Percentiles rank a stretch among this genome's conserved stretches.
These are phyloP conservation scores for Dolichallabes microphthalmus DNA, from an alignment of 2,113 vertebrate genomes.

Conservation along the genomic window DNA sequence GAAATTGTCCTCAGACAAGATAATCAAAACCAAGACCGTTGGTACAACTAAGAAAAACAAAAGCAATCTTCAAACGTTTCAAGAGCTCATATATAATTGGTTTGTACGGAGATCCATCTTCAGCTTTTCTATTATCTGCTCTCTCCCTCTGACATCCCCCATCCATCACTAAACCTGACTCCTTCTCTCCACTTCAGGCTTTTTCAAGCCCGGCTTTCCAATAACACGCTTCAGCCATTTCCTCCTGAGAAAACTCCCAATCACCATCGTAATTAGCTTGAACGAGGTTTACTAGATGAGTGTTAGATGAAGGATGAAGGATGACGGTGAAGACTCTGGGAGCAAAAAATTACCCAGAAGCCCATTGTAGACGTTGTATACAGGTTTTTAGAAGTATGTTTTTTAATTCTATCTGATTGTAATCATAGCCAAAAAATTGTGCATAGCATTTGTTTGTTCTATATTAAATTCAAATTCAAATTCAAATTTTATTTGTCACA, in stretches of 20 bases:
- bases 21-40: conserved; percentile 17
- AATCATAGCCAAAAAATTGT: background rate
- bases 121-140: conserved; percentile 37
- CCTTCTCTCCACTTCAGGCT: background rate
- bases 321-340: background rate
- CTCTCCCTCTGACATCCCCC: conserved; percentile 7
- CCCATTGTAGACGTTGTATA: background rate
- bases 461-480: too few relatives aligned
- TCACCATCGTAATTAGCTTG: background rate
- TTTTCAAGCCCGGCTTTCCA: background rate
- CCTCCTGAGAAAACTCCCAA: background rate
- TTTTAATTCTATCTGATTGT: background rate
- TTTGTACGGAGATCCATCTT: conserved; percentile 41
- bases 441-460: background rate
- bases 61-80: background rate
- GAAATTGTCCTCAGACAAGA: conserved; percentile 12
- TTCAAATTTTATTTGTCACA: too few relatives aligned
- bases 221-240: background rate
- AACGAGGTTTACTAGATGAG: background rate
- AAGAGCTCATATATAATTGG: conserved; percentile 33
- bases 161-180: conserved; percentile 29
- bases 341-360: background rate
- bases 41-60: background rate
- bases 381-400: too few relatives aligned
- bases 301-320: background rate